Evolutionary conservation across 2,888 invertebrate species (phyloP).

Genomic region (Volucella bombylans): DNA sequence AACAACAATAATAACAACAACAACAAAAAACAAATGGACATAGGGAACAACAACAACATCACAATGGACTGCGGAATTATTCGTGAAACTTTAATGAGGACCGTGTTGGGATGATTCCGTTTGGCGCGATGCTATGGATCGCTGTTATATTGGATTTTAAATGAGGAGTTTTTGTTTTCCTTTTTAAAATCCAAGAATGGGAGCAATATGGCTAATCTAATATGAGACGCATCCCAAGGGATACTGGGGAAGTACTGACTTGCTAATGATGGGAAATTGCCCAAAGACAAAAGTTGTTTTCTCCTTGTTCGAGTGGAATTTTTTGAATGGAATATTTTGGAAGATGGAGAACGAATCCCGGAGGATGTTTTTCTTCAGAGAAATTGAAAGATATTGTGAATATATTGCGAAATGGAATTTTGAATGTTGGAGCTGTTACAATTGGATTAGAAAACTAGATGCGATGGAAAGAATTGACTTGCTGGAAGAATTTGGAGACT

Average conservation of each 20-base stretch:
- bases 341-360: neutral
- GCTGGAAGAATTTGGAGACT: neutral
- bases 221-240: constrained; percentile 3
- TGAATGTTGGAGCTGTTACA: neutral
- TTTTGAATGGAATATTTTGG: neutral
- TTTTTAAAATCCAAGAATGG: neutral
- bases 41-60: neutral
- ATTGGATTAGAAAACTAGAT: constrained; percentile 21
- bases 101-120: constrained; percentile 2
- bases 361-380: neutral
- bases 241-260: constrained; percentile 19
- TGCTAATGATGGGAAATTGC: constrained; percentile 29
- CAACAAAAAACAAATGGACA: neutral
- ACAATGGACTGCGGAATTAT: neutral
- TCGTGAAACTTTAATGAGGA: constrained; percentile 34
- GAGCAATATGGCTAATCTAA: constrained; percentile 8
- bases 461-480: neutral
- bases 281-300: constrained; percentile 41
- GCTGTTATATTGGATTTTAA: constrained; percentile 13
- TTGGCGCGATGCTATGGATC: neutral
- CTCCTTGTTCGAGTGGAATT: neutral
- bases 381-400: neutral
- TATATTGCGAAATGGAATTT: neutral
- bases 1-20: constrained; percentile 14
- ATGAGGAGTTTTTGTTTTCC: neutral